Conservation (phyloP, 2,888 invertebrate species). For the Pardosa pseudoannulata region DNA sequence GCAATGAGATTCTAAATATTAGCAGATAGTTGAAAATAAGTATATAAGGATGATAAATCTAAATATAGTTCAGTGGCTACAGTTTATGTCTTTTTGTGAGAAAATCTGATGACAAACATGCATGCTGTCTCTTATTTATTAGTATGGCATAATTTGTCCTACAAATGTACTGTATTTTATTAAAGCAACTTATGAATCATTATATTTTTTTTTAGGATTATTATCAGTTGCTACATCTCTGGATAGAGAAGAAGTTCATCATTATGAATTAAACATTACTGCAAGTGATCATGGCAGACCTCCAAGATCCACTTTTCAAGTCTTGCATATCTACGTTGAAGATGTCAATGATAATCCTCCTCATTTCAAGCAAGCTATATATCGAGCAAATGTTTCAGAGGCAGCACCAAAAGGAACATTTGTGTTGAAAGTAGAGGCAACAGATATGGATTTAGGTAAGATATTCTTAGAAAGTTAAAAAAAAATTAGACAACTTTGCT, state of each 20-base stretch:
- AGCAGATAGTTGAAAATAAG: too few species aligned
- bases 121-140: too few species aligned
- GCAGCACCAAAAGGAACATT: slow-evolving; percentile 86
- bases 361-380: slow-evolving; percentile 86
- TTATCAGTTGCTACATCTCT: slow-evolving; percentile 85
- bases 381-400: slow-evolving; percentile 87
- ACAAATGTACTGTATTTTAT: too few species aligned
- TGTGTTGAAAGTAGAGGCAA: slow-evolving; percentile 87
- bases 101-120: too few species aligned
- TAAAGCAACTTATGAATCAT: too few species aligned
- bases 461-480: too few species aligned
- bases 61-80: too few species aligned
- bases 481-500: too few species aligned
- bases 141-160: too few species aligned
- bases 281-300: slow-evolving; percentile 92
- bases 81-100: too few species aligned
- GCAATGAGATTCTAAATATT: too few species aligned
- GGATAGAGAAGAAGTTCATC: slow-evolving; percentile 79
- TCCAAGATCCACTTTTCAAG: slow-evolving; percentile 83
- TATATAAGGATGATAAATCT: too few species aligned
- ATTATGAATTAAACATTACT: slow-evolving; percentile 85
- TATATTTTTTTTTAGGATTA: slow-evolving; percentile 76
- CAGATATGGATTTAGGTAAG: slow-evolving; percentile 84
- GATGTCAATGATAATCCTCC: slow-evolving; percentile 86
- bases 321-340: slow-evolving; percentile 80